A percentile compares a stretch with the other conserved stretches of the same genome.
Evolutionary conservation across 2,888 invertebrate genomes (phyloP).

Genomic region (Drosophila infuscata): DNA sequence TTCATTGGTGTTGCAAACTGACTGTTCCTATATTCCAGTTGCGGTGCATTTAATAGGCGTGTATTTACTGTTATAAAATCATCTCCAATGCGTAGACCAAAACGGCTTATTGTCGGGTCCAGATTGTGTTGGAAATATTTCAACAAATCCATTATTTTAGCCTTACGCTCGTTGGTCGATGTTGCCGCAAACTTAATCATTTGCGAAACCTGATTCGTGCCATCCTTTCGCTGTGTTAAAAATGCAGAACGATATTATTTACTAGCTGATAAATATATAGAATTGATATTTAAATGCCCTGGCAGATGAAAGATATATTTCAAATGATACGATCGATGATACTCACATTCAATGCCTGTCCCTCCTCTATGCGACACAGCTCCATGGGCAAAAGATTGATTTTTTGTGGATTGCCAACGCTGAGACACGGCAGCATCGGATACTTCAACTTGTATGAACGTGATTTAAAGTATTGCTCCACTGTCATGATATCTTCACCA

Average conservation of each 20-base stretch:
- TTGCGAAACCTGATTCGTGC: slow-evolving; percentile 91
- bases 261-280: too few relatives aligned
- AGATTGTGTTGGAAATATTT: slow-evolving; percentile 73
- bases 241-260: background rate
- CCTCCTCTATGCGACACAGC: slow-evolving; percentile 91
- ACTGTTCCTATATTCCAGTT: slow-evolving; percentile 87
- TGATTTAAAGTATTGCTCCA: slow-evolving; percentile 81
- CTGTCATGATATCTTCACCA: slow-evolving; percentile 81
- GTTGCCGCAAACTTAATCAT: slow-evolving; percentile 96
- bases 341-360: slow-evolving; percentile 89
- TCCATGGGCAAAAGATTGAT: slow-evolving; percentile 93
- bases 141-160: slow-evolving; percentile 89
- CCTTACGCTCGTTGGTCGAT: slow-evolving; percentile 90
- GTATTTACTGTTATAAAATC: slow-evolving; percentile 92
- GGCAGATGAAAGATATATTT: background rate
- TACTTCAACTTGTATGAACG: slow-evolving; percentile 85
- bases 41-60: slow-evolving; percentile 92
- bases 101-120: slow-evolving; percentile 89
- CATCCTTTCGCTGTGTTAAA: slow-evolving; percentile 87
- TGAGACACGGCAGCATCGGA: slow-evolving; percentile 92
- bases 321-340: background rate
- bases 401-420: slow-evolving; percentile 90
- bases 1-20: slow-evolving; percentile 43
- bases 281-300: background rate
- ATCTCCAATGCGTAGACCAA: slow-evolving; percentile 91